Evolutionary conservation across 2,797 vertebrate species (phyloP).

Genomic region (Enteromius treurensis): DNA sequence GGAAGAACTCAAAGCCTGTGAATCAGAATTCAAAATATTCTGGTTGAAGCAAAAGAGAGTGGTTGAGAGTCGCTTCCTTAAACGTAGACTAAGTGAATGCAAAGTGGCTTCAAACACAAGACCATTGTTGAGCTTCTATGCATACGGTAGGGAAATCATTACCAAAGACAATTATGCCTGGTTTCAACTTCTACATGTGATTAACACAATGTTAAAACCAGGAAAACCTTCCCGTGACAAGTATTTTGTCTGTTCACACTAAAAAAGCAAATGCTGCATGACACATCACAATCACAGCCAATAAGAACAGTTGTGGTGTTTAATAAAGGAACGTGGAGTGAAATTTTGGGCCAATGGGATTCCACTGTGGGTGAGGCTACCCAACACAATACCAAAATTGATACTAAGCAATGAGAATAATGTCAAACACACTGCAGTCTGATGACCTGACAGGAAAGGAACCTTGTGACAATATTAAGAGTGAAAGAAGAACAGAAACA

Average conservation of each 20-base stretch:
- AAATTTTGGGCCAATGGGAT: neutral
- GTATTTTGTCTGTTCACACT: too few relatives aligned
- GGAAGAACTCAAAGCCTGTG: neutral
- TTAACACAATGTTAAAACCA: neutral
- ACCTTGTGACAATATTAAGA: constrained; percentile 44
- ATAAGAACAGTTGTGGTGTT: neutral
- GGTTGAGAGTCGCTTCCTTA: neutral
- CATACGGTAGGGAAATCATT: constrained; percentile 12
- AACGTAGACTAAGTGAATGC: neutral
- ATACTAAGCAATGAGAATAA: neutral
- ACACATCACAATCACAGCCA: constrained; percentile 17
- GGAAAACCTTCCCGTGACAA: neutral
- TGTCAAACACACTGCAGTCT: constrained; percentile 22
- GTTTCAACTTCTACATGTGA: constrained; percentile 6
- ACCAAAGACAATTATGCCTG: neutral
- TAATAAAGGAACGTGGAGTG: neutral
- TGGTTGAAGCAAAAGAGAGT: neutral
- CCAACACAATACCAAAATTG: neutral
- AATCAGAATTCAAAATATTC: neutral
- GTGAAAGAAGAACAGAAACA: constrained; percentile 54
- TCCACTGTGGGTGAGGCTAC: neutral
- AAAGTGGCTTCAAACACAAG: constrained; percentile 22
- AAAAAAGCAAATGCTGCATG: constrained; percentile 6
- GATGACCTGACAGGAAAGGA: constrained; percentile 39
- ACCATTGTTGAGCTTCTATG: constrained; percentile 16